Percentiles rank a stretch among this genome's conserved stretches.
These are phyloP conservation scores for Diceros bicornis DNA, from an alignment of 2,797 vertebrate genomes.

Conservation along the genomic window DNA sequence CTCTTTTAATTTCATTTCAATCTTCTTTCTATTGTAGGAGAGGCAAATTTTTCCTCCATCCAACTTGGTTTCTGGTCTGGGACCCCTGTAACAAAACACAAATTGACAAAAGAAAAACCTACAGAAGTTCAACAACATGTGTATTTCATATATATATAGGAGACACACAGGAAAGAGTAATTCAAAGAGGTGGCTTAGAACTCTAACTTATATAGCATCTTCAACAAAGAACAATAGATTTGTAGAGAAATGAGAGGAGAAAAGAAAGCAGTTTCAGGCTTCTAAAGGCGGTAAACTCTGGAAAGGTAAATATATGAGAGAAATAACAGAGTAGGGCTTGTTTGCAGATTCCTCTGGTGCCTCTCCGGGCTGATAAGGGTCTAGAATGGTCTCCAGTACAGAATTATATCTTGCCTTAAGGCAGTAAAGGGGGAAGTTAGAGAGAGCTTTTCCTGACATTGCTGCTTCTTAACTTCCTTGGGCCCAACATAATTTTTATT, in stretches of 20 bases:
- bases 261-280: neutral
- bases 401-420: neutral
- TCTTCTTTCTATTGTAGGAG: neutral
- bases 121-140: neutral
- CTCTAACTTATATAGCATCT: neutral
- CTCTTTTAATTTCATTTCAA: neutral
- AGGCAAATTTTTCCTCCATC: neutral
- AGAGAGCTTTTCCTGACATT: neutral
- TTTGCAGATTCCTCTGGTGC: neutral
- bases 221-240: neutral
- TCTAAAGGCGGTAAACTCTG: neutral
- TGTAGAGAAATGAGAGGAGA: neutral
- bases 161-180: neutral
- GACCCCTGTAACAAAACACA: neutral
- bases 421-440: neutral
- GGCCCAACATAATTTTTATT: neutral
- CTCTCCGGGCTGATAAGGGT: neutral
- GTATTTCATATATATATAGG: neutral
- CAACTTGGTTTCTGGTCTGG: neutral
- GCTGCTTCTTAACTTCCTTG: neutral
- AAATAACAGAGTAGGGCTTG: neutral
- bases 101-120: neutral
- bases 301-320: neutral
- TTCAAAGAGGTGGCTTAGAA: neutral
- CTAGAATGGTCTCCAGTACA: neutral